These are phyloP conservation scores for Cebus imitator DNA, from an alignment of 2,113 vertebrate genomes.

Conservation along the genomic window DNA sequence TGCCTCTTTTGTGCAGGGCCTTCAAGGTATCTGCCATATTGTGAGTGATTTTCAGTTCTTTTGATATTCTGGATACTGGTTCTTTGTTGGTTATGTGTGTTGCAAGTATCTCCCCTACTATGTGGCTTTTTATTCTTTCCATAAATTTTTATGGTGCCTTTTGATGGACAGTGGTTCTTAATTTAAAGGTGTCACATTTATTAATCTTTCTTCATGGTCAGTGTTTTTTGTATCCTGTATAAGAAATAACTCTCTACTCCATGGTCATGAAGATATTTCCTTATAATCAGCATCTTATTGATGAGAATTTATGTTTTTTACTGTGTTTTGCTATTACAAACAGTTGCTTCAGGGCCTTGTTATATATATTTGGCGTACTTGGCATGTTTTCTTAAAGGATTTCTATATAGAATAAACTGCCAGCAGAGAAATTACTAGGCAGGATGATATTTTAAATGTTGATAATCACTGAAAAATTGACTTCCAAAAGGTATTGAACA, in stretches of 20 bases:
- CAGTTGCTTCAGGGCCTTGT: neutral
- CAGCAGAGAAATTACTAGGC: neutral
- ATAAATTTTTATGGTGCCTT: neutral
- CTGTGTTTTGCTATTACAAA: neutral
- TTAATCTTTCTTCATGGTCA: neutral
- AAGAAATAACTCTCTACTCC: neutral
- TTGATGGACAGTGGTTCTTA: neutral
- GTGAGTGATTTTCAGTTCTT: neutral
- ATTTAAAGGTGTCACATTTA: neutral
- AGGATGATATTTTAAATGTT: neutral
- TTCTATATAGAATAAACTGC: neutral
- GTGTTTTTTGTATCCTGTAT: neutral
- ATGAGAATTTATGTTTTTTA: neutral
- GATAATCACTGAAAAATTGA: neutral
- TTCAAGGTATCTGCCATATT: neutral
- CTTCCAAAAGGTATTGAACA: neutral
- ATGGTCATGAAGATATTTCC: neutral
- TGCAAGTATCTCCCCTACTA: neutral
- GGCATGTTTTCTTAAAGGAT: neutral
- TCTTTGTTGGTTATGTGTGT: neutral
- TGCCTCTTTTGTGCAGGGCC: neutral
- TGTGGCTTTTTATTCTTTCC: neutral
- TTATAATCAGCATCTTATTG: neutral
- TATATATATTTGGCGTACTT: neutral
- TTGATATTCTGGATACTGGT: neutral